phyloP scores from a whole-genome alignment of 2,113 vertebrate species.

The Irena cyanogastra region DNA sequence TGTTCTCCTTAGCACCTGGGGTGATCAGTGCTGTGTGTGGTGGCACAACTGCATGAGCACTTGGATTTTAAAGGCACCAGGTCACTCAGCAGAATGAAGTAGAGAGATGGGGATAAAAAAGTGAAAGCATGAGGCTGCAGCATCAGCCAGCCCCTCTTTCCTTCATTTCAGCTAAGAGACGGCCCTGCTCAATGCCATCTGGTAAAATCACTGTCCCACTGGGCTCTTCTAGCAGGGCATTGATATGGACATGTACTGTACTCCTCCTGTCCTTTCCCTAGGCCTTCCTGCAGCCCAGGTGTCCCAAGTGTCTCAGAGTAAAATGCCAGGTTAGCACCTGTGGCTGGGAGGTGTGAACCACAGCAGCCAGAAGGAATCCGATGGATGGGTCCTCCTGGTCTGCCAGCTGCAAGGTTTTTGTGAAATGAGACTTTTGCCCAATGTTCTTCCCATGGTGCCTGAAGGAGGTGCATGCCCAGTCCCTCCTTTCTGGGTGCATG shows the following conservation, averaged over 20 bases:
- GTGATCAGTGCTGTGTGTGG: neutral
- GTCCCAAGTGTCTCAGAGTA: neutral
- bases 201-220: neutral
- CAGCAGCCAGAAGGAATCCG: neutral
- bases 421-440: neutral
- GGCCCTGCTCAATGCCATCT: neutral
- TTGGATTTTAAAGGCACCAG: neutral
- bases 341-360: accelerated
- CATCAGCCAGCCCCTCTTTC: neutral
- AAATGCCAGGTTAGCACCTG: neutral
- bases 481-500: neutral
- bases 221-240: neutral
- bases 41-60: neutral
- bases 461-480: neutral
- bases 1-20: neutral
- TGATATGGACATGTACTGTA: neutral
- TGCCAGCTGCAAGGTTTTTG: neutral
- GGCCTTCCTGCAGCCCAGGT: neutral
- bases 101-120: neutral
- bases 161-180: neutral
- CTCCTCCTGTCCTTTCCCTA: neutral
- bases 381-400: neutral
- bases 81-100: neutral
- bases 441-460: neutral
- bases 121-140: neutral